These are phyloP conservation scores for Zaprionus gabonicus DNA, from an alignment of 1,140 invertebrate genomes.

Conservation along the genomic window DNA sequence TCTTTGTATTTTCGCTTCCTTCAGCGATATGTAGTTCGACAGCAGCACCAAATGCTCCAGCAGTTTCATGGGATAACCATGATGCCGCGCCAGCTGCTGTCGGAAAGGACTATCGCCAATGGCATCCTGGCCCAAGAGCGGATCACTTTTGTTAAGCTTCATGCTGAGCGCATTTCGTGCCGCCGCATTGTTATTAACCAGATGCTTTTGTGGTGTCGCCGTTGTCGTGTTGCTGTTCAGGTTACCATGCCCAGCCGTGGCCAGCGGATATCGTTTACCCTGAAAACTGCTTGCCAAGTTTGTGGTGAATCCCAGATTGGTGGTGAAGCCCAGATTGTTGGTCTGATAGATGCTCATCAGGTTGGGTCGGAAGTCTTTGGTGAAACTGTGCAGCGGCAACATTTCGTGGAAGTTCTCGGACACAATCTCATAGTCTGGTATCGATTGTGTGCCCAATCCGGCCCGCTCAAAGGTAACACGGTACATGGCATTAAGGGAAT, in stretches of 20 bases:
- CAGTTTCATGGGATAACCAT: conserved; percentile 93
- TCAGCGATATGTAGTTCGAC: conserved; percentile 94
- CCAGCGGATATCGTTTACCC: conserved; percentile 38
- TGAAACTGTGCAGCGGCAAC: conserved; percentile 93
- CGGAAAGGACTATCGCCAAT: conserved; percentile 71
- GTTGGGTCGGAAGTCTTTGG: conserved; percentile 91
- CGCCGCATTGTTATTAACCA: conserved; percentile 63
- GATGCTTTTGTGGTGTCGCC: conserved; percentile 48
- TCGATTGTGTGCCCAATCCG: conserved; percentile 97
- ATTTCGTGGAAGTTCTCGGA: conserved; percentile 96
- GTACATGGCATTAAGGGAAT: conserved; percentile 98
- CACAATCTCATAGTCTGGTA: conserved; percentile 98
- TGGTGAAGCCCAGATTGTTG: conserved; percentile 62
- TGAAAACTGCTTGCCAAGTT: conserved; percentile 52
- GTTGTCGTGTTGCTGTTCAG: conserved; percentile 85
- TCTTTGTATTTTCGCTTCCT: conserved; percentile 92
- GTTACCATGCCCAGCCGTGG: conserved; percentile 15
- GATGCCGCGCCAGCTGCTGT: conserved; percentile 52
- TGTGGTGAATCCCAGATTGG: conserved; percentile 65
- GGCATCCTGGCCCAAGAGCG: conserved; percentile 85
- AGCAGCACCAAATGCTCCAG: conserved; percentile 93
- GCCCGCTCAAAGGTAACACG: conserved; percentile 97
- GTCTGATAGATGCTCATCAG: conserved; percentile 85
- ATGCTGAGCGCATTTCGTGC: conserved; percentile 69
- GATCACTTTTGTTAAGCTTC: conserved; percentile 85